Evolutionary conservation across 2,797 vertebrate genomes (phyloP), one percentile per base, ranked within the genome.

Genomic region (Rallus crepitans): DNA sequence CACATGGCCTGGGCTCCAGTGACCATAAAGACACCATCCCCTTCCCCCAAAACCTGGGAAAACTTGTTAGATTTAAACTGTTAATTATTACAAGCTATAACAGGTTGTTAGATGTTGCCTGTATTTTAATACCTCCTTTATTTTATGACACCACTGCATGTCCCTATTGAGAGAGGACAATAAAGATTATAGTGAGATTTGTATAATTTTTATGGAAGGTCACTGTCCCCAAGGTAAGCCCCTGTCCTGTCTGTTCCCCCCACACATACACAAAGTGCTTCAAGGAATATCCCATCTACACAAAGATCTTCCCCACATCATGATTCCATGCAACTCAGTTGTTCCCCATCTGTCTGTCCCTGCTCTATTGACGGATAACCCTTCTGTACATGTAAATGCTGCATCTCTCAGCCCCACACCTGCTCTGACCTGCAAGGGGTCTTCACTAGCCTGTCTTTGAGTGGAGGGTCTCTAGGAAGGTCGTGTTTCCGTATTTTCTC

Each of bases 181-280:
- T 39, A 31, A 78, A 80, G 13, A 15, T 57, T 82, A 79, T 7
- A n/a, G 9, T 48, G 75, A 76, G 17, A n/a, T 84, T 61, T 61
- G 17, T 21, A 2, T 17, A 15, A 45, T 31, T 59, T n/a, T 72
- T 28, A 28, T 48, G 28, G 63, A 86, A 55, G 27, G 30, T 31
- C 53, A 50, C 15, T 27, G 3, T 20, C 35, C 42, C 14, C 35
- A 70, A 42, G 53, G 61, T n/a, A 70, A 47, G 24, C 7, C 35
- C 23, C 16, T 1, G 0, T 35, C 8, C 35, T 1, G 0, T 56
- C 18, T 25, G 13, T 21, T 4, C 3, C 18, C 21, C 2, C 3
- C 30, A 19, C 2, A 15, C 28, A 31, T 5, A 6, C 2, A 16
- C 16, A 33, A 21, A 63, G n/a, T 9, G n/a, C 48, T 53, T 8